A percentile compares a stretch with the other conserved stretches of the same genome.
phyloP scores from a whole-genome alignment of 1,140 invertebrate genomes.

The Cherax destructor region DNA sequence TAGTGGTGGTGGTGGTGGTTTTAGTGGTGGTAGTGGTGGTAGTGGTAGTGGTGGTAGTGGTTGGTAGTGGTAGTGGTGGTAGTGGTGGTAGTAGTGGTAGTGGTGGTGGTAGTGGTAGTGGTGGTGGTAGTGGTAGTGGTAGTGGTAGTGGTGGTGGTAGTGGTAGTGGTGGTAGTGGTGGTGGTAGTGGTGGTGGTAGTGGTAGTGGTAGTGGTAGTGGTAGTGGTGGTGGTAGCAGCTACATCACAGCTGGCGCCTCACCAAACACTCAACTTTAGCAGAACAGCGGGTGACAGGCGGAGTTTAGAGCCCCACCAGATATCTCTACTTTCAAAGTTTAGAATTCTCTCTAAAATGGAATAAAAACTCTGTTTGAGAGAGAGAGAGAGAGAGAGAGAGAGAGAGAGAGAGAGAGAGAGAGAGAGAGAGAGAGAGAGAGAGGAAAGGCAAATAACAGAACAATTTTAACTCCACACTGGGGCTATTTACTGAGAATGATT shows the following conservation, averaged over 20 bases:
- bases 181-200: neutral
- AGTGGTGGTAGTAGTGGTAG: neutral
- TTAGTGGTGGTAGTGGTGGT: too few relatives aligned
- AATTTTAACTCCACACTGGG: too few relatives aligned
- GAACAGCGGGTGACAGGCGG: slow-evolving; percentile 58
- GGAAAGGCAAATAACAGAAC: neutral
- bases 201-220: neutral
- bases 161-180: neutral
- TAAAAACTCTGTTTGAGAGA: slow-evolving; percentile 35
- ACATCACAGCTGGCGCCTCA: slow-evolving; percentile 52
- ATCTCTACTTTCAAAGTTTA: slow-evolving; percentile 62
- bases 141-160: neutral
- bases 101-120: neutral
- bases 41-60: too few relatives aligned
- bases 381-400: slow-evolving; percentile 5
- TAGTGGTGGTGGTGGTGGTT: too few relatives aligned
- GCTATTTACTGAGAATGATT: neutral
- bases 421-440: slow-evolving; percentile 51
- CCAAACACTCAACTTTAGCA: slow-evolving; percentile 61
- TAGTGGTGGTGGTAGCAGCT: too few relatives aligned
- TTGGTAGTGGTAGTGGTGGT: too few relatives aligned
- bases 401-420: neutral
- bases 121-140: neutral
- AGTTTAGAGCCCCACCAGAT: slow-evolving; percentile 57
- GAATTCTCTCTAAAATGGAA: slow-evolving; percentile 38